These are phyloP conservation scores for Stichodactyla mertensii DNA, from an alignment of 64 coral and sea anemone species.

Conservation along the genomic window DNA sequence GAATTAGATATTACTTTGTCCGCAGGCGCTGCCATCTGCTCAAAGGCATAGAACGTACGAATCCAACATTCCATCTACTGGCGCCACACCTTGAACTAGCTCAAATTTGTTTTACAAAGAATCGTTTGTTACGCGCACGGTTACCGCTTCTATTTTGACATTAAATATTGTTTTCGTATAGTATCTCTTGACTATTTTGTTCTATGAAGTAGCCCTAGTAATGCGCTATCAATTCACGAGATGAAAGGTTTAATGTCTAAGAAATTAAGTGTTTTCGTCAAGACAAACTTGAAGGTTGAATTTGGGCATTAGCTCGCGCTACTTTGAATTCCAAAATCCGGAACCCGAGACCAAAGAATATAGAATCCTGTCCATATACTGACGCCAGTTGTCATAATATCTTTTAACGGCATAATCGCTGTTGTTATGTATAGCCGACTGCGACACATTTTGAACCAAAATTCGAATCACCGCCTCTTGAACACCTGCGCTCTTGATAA, in stretches of 20 bases:
- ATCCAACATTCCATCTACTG: no score
- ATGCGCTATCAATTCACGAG: not conserved
- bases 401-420: not conserved
- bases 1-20: no score
- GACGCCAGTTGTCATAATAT: not conserved
- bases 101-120: no score
- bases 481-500: not conserved
- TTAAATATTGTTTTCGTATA: not conserved
- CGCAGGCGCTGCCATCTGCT: no score
- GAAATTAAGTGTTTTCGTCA: not conserved
- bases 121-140: no score
- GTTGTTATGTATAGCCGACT: not conserved
- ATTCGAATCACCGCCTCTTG: not conserved
- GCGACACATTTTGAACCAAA: not conserved
- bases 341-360: not conserved
- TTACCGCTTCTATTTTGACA: not conserved
- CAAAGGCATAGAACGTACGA: no score
- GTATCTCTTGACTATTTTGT: not conserved
- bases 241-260: not conserved
- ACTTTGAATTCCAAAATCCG: not conserved
- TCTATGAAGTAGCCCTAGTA: not conserved
- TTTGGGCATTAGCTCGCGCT: not conserved
- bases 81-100: no score
- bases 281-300: no score
- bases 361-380: not conserved